A percentile compares a stretch with the other conserved stretches of the same genome.
These are phyloP conservation scores for Coreius guichenoti DNA, from an alignment of 2,797 vertebrate genomes.

Conservation along the genomic window DNA sequence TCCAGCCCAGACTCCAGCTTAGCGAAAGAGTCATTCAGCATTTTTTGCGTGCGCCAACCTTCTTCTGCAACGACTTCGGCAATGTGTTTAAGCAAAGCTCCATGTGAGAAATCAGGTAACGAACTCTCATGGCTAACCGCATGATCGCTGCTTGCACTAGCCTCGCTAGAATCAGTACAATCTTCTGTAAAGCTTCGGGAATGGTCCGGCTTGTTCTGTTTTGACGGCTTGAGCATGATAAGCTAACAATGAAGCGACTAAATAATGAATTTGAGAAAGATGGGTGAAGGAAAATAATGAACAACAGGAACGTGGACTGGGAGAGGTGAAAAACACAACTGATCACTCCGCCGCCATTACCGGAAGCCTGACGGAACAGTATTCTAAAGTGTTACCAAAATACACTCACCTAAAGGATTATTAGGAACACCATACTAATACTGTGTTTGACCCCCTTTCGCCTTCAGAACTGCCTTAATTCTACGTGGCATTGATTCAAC, in stretches of 20 bases:
- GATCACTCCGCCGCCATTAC: neutral
- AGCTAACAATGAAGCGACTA: neutral
- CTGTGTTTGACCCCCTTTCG: too few species aligned
- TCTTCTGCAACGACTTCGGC: neutral
- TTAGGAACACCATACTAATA: too few species aligned
- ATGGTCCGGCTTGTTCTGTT: neutral
- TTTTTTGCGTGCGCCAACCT: neutral
- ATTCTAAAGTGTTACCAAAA: too few species aligned
- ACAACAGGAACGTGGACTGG: neutral
- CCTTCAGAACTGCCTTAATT: too few species aligned
- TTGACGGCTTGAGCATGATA: neutral
- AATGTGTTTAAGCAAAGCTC: neutral
- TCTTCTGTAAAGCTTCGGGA: neutral
- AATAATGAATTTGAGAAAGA: neutral
- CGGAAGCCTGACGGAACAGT: too few species aligned
- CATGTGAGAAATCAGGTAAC: neutral
- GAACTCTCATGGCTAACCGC: neutral
- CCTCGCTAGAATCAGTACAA: neutral
- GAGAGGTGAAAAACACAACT: neutral
- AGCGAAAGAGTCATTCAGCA: neutral
- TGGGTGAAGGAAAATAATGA: neutral
- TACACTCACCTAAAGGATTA: too few species aligned
- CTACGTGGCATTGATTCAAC: too few species aligned
- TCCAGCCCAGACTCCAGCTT: neutral
- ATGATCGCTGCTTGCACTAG: neutral